These are phyloP conservation scores for Epinephelus moara DNA, from an alignment of 2,113 vertebrate genomes.

Conservation along the genomic window DNA sequence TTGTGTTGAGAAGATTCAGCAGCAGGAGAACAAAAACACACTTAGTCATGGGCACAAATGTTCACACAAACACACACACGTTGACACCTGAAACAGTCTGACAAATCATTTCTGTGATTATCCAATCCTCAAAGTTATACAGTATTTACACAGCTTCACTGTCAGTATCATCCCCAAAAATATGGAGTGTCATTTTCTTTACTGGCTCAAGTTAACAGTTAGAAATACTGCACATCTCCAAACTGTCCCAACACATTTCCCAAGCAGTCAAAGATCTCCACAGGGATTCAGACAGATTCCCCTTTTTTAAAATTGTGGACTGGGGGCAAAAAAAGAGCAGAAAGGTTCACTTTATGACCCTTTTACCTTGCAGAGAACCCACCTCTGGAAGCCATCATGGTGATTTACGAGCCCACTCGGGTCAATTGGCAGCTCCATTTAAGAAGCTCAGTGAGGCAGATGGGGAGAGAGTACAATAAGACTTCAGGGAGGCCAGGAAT, in stretches of 20 bases:
- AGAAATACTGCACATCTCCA: too few relatives aligned
- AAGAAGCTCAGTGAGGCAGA: slow-evolving; percentile 67
- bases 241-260: background rate
- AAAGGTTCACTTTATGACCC: slow-evolving; percentile 43
- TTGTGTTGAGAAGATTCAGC: background rate
- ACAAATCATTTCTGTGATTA: background rate
- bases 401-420: slow-evolving; percentile 66
- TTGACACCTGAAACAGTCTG: background rate
- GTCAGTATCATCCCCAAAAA: background rate
- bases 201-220: too few relatives aligned
- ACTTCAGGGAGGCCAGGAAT: slow-evolving; percentile 52
- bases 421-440: slow-evolving; percentile 71
- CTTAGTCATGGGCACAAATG: background rate
- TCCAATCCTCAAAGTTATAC: background rate
- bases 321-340: background rate
- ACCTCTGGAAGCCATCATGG: slow-evolving; percentile 63
- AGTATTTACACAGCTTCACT: background rate
- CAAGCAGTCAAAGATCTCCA: background rate
- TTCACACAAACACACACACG: background rate
- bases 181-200: background rate
- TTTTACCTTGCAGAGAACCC: slow-evolving; percentile 58
- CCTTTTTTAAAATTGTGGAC: background rate
- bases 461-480: slow-evolving; percentile 49
- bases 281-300: background rate
- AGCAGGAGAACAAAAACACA: background rate